Base-by-base conservation (phyloP, 2,797 vertebrate species). In the Sphenodon punctatus region DNA sequence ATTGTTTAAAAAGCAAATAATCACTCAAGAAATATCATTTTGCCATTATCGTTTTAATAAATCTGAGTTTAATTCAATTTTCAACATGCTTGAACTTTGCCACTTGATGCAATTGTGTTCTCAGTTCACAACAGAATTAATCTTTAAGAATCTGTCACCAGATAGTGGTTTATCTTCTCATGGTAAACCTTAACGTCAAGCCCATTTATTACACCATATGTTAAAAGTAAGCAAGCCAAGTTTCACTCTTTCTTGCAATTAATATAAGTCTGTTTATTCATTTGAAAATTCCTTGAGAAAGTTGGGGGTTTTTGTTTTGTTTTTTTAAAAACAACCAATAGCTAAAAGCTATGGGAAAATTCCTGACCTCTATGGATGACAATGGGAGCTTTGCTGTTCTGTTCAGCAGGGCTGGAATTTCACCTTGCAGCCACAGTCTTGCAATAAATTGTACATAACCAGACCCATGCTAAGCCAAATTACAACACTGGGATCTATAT, bases 61-160 rank as follows among this genome's bases (percentile, higher is more conserved):
- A 90, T 88, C 79, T 63, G 72, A 66, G 69, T 82, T 84, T 87
- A 82, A 85, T 88, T 91, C 89, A 89, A 86, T 88, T 77, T 83
- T 84, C 67, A 70, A 73, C 76, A 72, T 73, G 80, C 76, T 78
- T 92, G 90, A 85, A 80, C 36, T 91, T 91, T 82, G 80, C 70
- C 80, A 74, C 53, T 67, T 91, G 85, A 45, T 85, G 67, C 34
- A 92, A 43, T 17, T 66, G 25, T 73, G 76, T 88, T 86, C 76
- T 82, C 71, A 90, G 71, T 81, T 90, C 82, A 67, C 55, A 78
- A 82, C 78, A 76, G 86, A 88, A 92, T 91, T 91, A 88, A 68
- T 84, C 86, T 80, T 88, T 89, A 55, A 78, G 72, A 88, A 80
- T 86, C 72, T 80, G 86, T 89, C 88, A 83, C 59, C 73, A 87